Evolutionary conservation across 2,113 vertebrate genomes (phyloP).

Genomic region (Phalacrocorax carbo): DNA sequence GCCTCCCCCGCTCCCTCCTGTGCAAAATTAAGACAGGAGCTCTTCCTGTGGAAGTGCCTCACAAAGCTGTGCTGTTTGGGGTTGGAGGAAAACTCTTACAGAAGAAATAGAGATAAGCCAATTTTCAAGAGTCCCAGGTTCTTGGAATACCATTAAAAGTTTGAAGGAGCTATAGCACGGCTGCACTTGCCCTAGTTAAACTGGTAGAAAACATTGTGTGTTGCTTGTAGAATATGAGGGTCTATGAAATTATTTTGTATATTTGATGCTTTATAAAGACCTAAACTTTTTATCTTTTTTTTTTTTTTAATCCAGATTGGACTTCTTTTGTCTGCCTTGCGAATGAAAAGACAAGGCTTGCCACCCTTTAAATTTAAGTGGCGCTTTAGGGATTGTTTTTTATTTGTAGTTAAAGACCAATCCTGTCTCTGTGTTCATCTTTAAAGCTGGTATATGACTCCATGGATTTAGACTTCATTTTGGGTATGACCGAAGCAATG

Average conservation of each 20-base stretch:
- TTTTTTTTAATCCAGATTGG: neutral
- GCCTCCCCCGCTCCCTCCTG: neutral
- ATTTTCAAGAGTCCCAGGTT: neutral
- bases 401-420: neutral
- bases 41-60: neutral
- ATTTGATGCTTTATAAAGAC: neutral
- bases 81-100: neutral
- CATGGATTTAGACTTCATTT: neutral
- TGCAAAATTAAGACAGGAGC: neutral
- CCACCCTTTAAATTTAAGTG: neutral
- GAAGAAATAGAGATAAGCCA: neutral
- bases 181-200: neutral
- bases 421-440: neutral
- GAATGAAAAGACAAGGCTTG: neutral
- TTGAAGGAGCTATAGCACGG: neutral
- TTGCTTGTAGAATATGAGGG: neutral
- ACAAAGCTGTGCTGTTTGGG: neutral
- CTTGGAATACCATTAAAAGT: neutral
- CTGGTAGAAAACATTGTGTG: neutral
- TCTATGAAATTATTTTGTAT: neutral
- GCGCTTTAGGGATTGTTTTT: neutral
- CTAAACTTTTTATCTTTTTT: neutral
- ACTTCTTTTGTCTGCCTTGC: neutral
- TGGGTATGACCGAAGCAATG: neutral
- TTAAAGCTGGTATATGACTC: neutral